These are phyloP conservation scores for Drosophila mauritiana DNA, from an alignment of 1,140 invertebrate genomes.

Conservation along the genomic window DNA sequence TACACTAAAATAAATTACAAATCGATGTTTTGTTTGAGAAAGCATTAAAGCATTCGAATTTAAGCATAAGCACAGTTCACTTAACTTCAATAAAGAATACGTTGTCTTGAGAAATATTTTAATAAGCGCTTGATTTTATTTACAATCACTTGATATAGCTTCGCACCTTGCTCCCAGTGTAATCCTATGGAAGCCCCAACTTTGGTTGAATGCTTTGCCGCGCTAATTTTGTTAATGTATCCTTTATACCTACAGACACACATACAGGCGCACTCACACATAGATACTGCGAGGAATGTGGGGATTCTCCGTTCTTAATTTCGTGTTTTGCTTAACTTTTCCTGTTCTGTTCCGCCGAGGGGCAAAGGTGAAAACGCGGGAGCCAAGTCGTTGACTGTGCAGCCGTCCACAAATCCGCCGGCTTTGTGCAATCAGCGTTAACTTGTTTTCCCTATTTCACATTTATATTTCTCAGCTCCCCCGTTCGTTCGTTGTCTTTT, in stretches of 20 bases:
- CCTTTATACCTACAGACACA: constrained; percentile 57
- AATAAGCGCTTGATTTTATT: too few relatives aligned
- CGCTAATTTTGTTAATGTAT: constrained; percentile 83
- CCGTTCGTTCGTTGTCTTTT: constrained; percentile 49
- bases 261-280: constrained; percentile 3
- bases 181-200: constrained; percentile 26
- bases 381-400: constrained; percentile 61
- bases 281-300: constrained; percentile 18
- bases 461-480: constrained; percentile 43
- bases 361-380: constrained; percentile 25
- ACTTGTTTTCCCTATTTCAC: constrained; percentile 80
- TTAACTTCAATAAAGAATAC: too few relatives aligned
- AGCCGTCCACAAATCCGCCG: constrained; percentile 75
- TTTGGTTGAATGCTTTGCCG: constrained; percentile 64
- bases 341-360: constrained; percentile 11
- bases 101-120: too few relatives aligned
- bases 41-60: too few relatives aligned
- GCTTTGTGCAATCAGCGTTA: constrained; percentile 81
- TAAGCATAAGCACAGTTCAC: too few relatives aligned
- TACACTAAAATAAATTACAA: not conserved
- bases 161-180: not conserved
- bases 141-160: not conserved
- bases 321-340: constrained; percentile 79
- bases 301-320: constrained; percentile 64
- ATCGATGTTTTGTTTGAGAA: not conserved